Base-by-base conservation (phyloP, 1,140 invertebrate species). In the Coboldia fuscipes region DNA sequence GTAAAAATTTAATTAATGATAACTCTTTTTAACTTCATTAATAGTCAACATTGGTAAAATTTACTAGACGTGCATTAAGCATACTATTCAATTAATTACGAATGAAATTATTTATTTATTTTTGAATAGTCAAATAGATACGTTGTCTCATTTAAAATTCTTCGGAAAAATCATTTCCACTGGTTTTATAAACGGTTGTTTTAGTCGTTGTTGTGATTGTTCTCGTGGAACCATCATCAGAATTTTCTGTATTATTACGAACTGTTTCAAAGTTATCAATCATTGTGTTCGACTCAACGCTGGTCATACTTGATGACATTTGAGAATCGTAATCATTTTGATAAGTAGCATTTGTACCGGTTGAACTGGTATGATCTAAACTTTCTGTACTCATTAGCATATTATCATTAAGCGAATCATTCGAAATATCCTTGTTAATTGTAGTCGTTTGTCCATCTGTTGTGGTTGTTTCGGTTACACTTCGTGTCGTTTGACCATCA, bases 241-340 rank as follows among this genome's bases (percentile, higher is more conserved):
- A 4, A 27, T 27, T 27, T 3, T 10, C 3, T 27, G 12, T n/a
- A 27, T 27, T 14, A 27, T 12, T 27, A 14, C 14, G 14, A 5
- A 27, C 14, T 3, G 24, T 34, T 16, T 37, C 36, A 8, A 32
- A 51, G 36, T 52, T 48, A 35, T 55, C 52, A 47, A 55, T 54
- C 4, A 55, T 33, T 13, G 51, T 55, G 34, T 48, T 55, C 17
- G 52, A 55, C 13, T 48, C 52, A 40, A 50, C 53, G 36, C 76
- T 80, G 19, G 76, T 79, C 26, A 81, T 66, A 53, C 76, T 81
- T 13, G 75, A 75, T 4, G 77, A 81, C 70, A 79, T 79, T 14
- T 76, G 65, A 0, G 78, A 81, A 45, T 82, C 77, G 1, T 72
- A 75, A 51, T 81, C 77, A 45, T 75, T 77, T 43, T 79, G 77